Evolutionary conservation across 2,888 invertebrate genomes (phyloP), one percentile per base, ranked within the genome.

Genomic region (Lottia gigantea): DNA sequence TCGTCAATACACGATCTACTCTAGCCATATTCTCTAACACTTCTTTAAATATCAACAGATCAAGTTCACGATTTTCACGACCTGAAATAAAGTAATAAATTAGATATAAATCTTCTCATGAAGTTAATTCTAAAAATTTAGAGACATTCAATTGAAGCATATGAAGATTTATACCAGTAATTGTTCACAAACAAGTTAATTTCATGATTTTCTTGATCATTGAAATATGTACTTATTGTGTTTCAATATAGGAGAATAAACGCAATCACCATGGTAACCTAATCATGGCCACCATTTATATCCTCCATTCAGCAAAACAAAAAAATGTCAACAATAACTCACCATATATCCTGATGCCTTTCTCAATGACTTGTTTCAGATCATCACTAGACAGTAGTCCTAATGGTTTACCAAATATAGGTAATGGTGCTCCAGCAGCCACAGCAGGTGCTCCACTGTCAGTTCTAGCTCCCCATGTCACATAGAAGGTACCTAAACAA

Each of bases 41-140:
- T 84, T 94, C 94, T 40, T 91, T 90, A 70, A 92, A 92, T 46
- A 94, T 88, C 40, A 93, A 90, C 31, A 92, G 89, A 75, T 92
- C 90, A 70, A 94, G 89, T 73, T 91, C 90, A 74, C 92, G 91
- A 73, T 91, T 90, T 86, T 94, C 94, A 67, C 92, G 90, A 83
- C 92, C 93, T 93, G 11, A 40, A 40, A 40, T 40, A 11, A 40
- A 11, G 2, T 1, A 61, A 23, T 19, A 61, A 61, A 61, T 40
- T 23, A 23, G 25, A 47, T 31, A 19, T 61, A 6, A 11, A 40
- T 40, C 40, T 40, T 40, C 11, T 40, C 40, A 1, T 31, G 6
- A 31, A 40, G 7, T 40, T 4, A 40, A 6, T 40, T 40, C 1
- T 1, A 40, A 40, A 40, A 40, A 40, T 6, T 31, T 6, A 40